Evolutionary conservation across 2,113 vertebrate genomes (phyloP).

Genomic region (Pseudois nayaur): DNA sequence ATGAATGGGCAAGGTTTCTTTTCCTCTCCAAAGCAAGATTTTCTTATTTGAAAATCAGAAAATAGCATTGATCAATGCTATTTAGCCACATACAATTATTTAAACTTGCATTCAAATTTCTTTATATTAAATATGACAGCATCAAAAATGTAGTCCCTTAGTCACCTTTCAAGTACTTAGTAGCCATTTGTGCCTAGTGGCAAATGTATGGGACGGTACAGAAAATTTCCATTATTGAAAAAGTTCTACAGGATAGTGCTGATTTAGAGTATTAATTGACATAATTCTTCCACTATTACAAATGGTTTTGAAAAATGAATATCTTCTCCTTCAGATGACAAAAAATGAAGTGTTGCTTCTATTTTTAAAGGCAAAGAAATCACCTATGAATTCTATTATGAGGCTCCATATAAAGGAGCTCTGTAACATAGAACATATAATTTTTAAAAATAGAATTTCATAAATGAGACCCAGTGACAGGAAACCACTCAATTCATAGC

Average conservation of each 20-base stretch:
- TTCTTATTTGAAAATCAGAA: not conserved
- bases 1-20: not conserved
- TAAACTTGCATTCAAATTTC: conserved; percentile 14
- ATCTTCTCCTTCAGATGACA: not conserved
- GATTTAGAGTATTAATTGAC: not conserved
- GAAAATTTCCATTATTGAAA: not conserved
- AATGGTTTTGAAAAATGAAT: not conserved
- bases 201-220: not conserved
- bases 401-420: not conserved
- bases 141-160: not conserved
- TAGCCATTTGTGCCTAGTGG: not conserved
- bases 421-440: not conserved
- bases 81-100: not conserved
- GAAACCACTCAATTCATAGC: not conserved
- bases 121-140: not conserved
- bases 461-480: not conserved
- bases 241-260: not conserved
- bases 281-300: not conserved
- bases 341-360: not conserved
- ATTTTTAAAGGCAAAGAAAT: not conserved
- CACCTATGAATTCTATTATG: not conserved
- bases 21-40: not conserved
- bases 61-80: not conserved
- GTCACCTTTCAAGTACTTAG: not conserved
- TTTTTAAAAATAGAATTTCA: not conserved